phyloP scores from a whole-genome alignment of 1,140 invertebrate genomes.

The Drosophila grimshawi region DNA sequence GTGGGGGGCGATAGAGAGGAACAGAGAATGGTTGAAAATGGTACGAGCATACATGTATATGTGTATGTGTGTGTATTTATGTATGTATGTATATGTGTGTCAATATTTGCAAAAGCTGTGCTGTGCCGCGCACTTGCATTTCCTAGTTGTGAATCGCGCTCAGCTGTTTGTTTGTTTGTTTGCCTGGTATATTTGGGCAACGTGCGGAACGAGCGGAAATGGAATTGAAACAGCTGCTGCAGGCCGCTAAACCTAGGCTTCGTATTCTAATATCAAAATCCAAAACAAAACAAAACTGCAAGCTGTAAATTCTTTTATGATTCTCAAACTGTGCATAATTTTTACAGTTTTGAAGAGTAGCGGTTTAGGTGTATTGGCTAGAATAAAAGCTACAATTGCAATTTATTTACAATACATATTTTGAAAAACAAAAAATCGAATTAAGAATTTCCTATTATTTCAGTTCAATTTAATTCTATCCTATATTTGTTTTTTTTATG shows the following conservation, averaged over 20 bases:
- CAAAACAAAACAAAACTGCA: slow-evolving; percentile 8
- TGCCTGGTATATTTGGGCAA: slow-evolving; percentile 43
- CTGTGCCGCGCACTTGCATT: slow-evolving; percentile 71
- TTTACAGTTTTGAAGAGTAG: background rate
- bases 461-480: too few species aligned
- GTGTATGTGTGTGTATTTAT: background rate
- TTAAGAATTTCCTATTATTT: too few species aligned
- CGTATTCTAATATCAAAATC: background rate
- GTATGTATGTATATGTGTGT: slow-evolving; percentile 20
- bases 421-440: too few species aligned
- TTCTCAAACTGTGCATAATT: slow-evolving; percentile 22
- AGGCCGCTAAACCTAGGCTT: background rate
- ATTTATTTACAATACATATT: too few species aligned
- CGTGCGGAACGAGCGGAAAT: slow-evolving; percentile 55
- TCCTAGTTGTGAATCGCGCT: slow-evolving; percentile 48
- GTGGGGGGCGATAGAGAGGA: slow-evolving; percentile 17
- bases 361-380: too few species aligned
- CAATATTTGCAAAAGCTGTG: slow-evolving; percentile 63
- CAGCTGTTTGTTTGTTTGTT: slow-evolving; percentile 59
- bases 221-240: slow-evolving; percentile 58
- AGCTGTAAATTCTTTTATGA: background rate
- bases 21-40: background rate
- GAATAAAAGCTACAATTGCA: too few species aligned
- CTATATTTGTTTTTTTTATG: too few species aligned
- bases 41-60: background rate